Conservation (phyloP, 2,888 invertebrate genomes). For the Ypsolopha sequella region DNA sequence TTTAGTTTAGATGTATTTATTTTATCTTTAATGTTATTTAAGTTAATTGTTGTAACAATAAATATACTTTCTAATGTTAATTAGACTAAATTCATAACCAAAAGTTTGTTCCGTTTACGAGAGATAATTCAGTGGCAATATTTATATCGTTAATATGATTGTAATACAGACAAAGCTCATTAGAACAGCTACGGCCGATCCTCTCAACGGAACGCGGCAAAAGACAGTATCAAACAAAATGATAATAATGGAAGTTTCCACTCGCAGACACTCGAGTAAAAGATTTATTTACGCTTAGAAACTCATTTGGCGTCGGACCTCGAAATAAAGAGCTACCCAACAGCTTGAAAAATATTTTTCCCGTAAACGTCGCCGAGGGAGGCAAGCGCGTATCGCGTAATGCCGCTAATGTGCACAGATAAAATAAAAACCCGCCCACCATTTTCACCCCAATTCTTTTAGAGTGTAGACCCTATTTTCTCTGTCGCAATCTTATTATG, state of each 20-base stretch:
- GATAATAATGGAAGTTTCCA: constrained; percentile 32
- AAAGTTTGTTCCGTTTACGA: too few relatives aligned
- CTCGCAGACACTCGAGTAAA: constrained; percentile 23
- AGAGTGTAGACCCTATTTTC: background rate
- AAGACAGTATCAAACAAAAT: constrained; percentile 14
- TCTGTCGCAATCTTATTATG: background rate
- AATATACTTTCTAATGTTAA: too few relatives aligned
- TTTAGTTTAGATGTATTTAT: too few relatives aligned
- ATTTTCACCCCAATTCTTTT: constrained; percentile 4
- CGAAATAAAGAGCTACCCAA: constrained; percentile 53
- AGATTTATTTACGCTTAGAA: constrained; percentile 60
- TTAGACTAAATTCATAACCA: too few relatives aligned
- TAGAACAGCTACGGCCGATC: too few relatives aligned
- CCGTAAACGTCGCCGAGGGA: constrained; percentile 26
- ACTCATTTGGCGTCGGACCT: constrained; percentile 47
- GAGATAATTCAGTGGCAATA: too few relatives aligned
- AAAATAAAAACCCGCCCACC: constrained; percentile 35
- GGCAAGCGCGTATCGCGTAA: constrained; percentile 25
- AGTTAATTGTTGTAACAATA: too few relatives aligned
- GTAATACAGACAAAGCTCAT: background rate
- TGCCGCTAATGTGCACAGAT: constrained; percentile 49
- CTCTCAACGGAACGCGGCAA: background rate
- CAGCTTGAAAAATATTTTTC: constrained; percentile 60
- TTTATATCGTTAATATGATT: too few relatives aligned
- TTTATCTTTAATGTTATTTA: too few relatives aligned